Evolutionary conservation across 2,113 vertebrate genomes (phyloP).

Genomic region (Phalacrocorax brasilianus): DNA sequence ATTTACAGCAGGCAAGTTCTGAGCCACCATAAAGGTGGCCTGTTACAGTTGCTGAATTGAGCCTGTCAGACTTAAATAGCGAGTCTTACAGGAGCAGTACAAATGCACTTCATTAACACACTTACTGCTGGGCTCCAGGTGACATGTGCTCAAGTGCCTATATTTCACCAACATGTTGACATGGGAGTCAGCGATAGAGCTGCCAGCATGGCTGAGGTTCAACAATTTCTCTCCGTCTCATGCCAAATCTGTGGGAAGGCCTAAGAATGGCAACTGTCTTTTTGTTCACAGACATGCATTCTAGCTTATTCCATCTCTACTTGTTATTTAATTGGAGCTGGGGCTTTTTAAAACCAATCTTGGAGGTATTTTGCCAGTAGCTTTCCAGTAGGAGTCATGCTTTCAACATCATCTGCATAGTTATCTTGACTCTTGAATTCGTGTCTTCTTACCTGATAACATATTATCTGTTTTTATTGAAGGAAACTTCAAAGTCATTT

Average conservation of each 20-base stretch:
- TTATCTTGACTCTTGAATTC: conserved; percentile 14
- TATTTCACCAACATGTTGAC: neutral
- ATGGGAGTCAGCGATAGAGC: neutral
- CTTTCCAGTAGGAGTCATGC: conserved; percentile 23
- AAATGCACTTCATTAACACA: neutral
- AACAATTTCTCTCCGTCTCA: neutral
- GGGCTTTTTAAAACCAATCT: neutral
- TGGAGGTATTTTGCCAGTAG: conserved; percentile 44
- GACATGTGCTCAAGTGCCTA: neutral
- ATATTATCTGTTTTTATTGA: conserved; percentile 99
- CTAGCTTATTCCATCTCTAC: conserved; percentile 26
- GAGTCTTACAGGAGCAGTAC: neutral
- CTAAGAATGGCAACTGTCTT: neutral
- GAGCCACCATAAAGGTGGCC: neutral
- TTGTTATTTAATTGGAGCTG: neutral
- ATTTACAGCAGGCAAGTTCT: neutral
- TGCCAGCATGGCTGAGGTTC: neutral
- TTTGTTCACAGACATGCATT: neutral
- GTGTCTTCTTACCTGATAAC: conserved; percentile 90
- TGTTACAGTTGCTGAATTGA: neutral
- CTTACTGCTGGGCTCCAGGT: neutral
- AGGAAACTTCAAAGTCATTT: conserved; percentile 99
- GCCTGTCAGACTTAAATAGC: neutral
- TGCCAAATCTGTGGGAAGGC: conserved; percentile 10
- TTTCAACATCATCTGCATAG: conserved; percentile 23